A percentile compares a stretch with the other conserved stretches of the same genome.
Conservation (phyloP, 2,113 vertebrate genomes). For the Helogale parvula region DNA sequence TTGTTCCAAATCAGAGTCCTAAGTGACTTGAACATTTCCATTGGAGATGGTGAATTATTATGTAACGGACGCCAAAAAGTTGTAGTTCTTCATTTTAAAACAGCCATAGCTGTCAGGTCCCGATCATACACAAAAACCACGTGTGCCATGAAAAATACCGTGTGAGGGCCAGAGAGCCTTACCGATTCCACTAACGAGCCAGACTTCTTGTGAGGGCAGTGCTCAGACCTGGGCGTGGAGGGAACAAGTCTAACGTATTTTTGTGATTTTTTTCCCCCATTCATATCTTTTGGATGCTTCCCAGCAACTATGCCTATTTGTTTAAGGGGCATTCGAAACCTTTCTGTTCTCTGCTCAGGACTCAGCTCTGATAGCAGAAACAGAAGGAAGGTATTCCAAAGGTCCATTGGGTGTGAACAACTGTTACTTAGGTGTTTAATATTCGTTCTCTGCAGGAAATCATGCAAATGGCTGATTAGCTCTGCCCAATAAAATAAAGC, state of each 20-base stretch:
- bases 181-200: neutral
- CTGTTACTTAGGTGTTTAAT: conserved; percentile 80
- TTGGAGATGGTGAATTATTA: conserved; percentile 64
- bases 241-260: neutral
- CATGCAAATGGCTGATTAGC: conserved; percentile 80
- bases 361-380: conserved; percentile 73
- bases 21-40: conserved; percentile 70
- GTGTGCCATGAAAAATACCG: conserved; percentile 17
- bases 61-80: conserved; percentile 70
- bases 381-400: conserved; percentile 73
- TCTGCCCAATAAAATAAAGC: conserved; percentile 77
- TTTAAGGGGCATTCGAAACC: conserved; percentile 52
- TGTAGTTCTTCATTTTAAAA: conserved; percentile 73
- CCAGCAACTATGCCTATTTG: neutral
- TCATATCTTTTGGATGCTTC: neutral
- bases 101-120: conserved; percentile 31
- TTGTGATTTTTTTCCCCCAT: neutral
- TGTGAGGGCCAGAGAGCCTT: neutral
- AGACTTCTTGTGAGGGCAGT: conserved; percentile 53
- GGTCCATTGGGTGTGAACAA: conserved; percentile 69
- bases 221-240: neutral
- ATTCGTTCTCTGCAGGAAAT: conserved; percentile 81
- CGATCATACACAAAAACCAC: neutral
- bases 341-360: conserved; percentile 43
- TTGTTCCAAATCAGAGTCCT: conserved; percentile 66